Percentiles rank a stretch among this genome's conserved stretches.
Conservation (phyloP, 2,113 vertebrate genomes). For the Triplophysa rosa region DNA sequence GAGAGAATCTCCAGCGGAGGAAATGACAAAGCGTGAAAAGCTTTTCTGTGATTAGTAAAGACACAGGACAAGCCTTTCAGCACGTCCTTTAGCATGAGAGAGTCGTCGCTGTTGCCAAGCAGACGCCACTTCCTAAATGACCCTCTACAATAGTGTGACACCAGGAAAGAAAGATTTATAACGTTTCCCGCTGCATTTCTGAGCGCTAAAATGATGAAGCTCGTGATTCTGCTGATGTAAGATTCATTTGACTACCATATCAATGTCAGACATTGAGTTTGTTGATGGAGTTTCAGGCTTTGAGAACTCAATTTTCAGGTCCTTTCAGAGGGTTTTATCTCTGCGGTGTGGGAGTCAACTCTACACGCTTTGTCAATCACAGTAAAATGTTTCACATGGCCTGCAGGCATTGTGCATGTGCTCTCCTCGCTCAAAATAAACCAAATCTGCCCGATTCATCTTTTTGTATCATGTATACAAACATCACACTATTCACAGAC, state of each 20-base stretch:
- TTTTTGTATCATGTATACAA: background rate
- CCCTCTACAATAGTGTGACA: conserved; percentile 10
- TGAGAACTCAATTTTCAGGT: conserved; percentile 5
- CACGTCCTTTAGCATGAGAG: conserved; percentile 52
- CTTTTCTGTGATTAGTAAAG: conserved; percentile 54
- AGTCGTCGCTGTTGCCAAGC: conserved; percentile 43
- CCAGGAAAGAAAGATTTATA: conserved; percentile 22
- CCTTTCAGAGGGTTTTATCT: conserved; percentile 29
- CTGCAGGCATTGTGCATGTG: conserved; percentile 3
- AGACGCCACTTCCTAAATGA: conserved; percentile 46
- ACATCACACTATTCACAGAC: no score
- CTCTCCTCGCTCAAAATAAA: background rate
- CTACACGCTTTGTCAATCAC: conserved; percentile 57
- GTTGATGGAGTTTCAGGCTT: background rate
- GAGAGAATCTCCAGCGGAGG: conserved; percentile 47
- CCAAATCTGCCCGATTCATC: background rate
- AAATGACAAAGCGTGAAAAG: conserved; percentile 49
- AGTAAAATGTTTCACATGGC: conserved; percentile 56
- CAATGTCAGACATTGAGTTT: background rate
- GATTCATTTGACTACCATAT: background rate
- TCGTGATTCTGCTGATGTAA: background rate
- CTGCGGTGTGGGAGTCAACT: conserved; percentile 46
- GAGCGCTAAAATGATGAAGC: background rate
- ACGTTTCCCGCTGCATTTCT: background rate
- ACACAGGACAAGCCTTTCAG: conserved; percentile 52